A percentile compares a stretch with the other conserved stretches of the same genome.
Conservation (phyloP, 2,113 vertebrate genomes). For the Bubo bubo region DNA sequence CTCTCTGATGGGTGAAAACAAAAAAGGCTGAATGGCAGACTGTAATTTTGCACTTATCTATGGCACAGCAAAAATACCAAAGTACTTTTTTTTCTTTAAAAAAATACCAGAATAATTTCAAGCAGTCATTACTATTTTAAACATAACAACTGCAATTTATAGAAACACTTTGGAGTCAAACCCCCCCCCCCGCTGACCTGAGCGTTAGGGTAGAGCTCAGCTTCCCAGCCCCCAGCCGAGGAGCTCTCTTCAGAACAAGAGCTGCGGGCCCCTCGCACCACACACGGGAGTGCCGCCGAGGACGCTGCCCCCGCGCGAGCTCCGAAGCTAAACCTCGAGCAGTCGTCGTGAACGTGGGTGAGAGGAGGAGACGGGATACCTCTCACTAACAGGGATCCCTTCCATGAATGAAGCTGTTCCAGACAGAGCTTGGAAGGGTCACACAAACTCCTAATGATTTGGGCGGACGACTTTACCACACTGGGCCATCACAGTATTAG, state of each 20-base stretch:
- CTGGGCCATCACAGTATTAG: not conserved
- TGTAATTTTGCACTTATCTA: not conserved
- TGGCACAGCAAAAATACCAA: not conserved
- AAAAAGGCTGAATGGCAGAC: not conserved
- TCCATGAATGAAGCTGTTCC: not conserved
- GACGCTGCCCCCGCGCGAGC: not conserved
- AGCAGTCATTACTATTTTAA: not conserved
- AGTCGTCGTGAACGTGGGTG: rapidly evolving
- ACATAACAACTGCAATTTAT: not conserved
- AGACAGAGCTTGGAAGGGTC: not conserved
- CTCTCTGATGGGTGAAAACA: not conserved
- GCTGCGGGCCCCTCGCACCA: rapidly evolving
- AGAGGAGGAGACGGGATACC: not conserved
- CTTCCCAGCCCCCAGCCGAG: not conserved
- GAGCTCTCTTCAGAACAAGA: not conserved
- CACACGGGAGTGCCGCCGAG: rapidly evolving
- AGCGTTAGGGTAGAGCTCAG: rapidly evolving
- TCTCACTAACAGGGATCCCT: not conserved
- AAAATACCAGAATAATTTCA: not conserved
- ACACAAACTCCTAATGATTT: not conserved
- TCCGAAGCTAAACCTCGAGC: not conserved
- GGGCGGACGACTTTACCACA: not conserved
- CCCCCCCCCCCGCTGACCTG: not conserved
- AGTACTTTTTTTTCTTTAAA: not conserved
- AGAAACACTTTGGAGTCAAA: not conserved